A percentile compares a stretch with the other conserved stretches of the same genome.
These are phyloP conservation scores for Toxotes chatareus DNA, from an alignment of 2,113 vertebrate species.

Conservation along the genomic window DNA sequence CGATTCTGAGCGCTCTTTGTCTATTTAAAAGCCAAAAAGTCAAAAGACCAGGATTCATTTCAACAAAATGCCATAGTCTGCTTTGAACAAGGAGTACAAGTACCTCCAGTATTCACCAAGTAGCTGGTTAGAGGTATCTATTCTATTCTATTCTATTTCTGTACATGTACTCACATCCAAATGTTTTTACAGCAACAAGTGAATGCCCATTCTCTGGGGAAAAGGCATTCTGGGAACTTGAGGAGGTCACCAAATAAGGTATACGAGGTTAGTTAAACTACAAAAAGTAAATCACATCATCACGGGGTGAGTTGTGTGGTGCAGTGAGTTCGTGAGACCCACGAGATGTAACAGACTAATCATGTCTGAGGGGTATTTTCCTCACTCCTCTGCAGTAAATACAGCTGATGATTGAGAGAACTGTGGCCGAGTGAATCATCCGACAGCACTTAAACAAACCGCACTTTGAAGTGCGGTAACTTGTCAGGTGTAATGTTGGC, in stretches of 20 bases:
- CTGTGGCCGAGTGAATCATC: constrained; percentile 10
- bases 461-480: constrained; percentile 18
- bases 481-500: constrained; percentile 31
- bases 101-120: neutral
- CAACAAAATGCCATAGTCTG: neutral
- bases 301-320: constrained; percentile 2
- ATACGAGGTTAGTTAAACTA: neutral
- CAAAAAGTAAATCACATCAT: neutral
- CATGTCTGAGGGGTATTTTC: constrained; percentile 8
- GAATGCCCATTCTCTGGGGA: neutral
- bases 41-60: neutral
- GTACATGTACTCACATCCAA: neutral
- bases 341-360: constrained; percentile 23
- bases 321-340: constrained; percentile 1
- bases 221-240: neutral
- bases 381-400: constrained; percentile 8
- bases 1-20: neutral
- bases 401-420: constrained; percentile 4
- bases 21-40: neutral
- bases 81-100: neutral
- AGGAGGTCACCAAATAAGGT: neutral
- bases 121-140: neutral
- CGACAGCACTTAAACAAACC: constrained; percentile 17
- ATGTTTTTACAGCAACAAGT: neutral
- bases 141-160: neutral